Evolutionary conservation across 2,797 vertebrate genomes (phyloP), one percentile per base, ranked within the genome.

Genomic region (Pampus argenteus): DNA sequence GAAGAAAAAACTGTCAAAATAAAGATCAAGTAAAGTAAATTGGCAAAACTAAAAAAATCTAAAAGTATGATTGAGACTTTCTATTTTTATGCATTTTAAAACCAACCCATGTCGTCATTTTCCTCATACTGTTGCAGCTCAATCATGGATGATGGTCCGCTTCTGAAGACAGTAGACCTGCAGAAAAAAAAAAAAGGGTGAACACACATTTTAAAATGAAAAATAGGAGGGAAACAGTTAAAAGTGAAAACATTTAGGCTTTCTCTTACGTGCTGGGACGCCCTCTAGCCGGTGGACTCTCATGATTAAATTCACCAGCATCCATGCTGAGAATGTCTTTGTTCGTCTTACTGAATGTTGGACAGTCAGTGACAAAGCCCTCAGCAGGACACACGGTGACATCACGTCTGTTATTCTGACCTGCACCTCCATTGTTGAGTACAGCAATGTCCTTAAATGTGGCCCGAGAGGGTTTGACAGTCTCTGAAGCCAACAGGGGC

Each of bases 141-240:
- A 54, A 95, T 80, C 85, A 94, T 86, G 49, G 92, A 93, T 6
- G 86, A 89, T 0, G 91, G 93, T 9, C 94, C 94, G 78, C 94
- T 95, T 70, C 13, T 83, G 14, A 89, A 40, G 36, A 31, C 29
- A 6, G 58, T 65, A 9, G 26, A 68, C 80, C 93, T 82, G 65
- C 64, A 22, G 58, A 79, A 45, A 67, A 29, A n/a, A 54, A 47
- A 0, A 9, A 0, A 47, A 9, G n/a, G n/a, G n/a, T n/a, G n/a
- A n/a, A n/a, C n/a, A 3, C 38, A 56, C 23, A 47, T 29, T 44
- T 6, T 1, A 10, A 1, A 1, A 20, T 2, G n/a, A 6, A 20
- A 9, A 49, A 38, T 2, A 42, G 15, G 14, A 70, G 7, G 17
- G 3, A 31, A 14, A 44, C 17, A 2, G n/a, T 31, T 26, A 15